phyloP scores from a whole-genome alignment of 1,140 invertebrate genomes.

The Trialeurodes vaporariorum region DNA sequence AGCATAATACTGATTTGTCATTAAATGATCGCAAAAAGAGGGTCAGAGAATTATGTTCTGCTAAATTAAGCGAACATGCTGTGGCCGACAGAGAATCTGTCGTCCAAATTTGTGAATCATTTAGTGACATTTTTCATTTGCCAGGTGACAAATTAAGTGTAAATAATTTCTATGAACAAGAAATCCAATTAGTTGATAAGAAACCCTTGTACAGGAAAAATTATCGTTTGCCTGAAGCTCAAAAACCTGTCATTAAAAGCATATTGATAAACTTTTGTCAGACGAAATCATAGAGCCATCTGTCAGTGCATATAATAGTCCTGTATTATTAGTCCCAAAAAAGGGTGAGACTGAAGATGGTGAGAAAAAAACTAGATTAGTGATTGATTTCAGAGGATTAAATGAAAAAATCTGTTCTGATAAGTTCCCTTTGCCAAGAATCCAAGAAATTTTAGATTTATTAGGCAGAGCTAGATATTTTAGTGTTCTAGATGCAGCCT shows the following conservation, averaged over 20 bases:
- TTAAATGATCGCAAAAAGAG: background rate
- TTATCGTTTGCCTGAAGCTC: constrained; percentile 29
- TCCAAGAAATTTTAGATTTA: constrained; percentile 35
- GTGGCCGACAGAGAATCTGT: background rate
- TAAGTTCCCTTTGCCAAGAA: constrained; percentile 40
- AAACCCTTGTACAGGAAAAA: constrained; percentile 23
- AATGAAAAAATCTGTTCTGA: constrained; percentile 28
- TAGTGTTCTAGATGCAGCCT: constrained; percentile 36
- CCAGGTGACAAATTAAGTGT: background rate
- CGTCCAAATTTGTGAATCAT: background rate
- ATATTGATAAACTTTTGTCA: constrained; percentile 23
- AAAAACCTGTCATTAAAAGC: constrained; percentile 29
- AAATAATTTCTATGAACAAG: constrained; percentile 19
- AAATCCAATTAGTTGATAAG: constrained; percentile 19
- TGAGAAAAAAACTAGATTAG: constrained; percentile 19
- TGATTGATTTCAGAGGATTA: constrained; percentile 21
- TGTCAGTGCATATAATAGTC: constrained; percentile 13
- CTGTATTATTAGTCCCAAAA: constrained; percentile 15
- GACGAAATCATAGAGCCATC: constrained; percentile 14
- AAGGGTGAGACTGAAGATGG: background rate
- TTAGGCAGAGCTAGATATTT: constrained; percentile 35
- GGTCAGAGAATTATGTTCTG: background rate
- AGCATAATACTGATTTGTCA: too few species aligned
- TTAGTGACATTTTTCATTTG: background rate
- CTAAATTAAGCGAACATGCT: background rate